Base-by-base conservation (phyloP, 2,113 vertebrate genomes). In the Hippolais icterina region DNA sequence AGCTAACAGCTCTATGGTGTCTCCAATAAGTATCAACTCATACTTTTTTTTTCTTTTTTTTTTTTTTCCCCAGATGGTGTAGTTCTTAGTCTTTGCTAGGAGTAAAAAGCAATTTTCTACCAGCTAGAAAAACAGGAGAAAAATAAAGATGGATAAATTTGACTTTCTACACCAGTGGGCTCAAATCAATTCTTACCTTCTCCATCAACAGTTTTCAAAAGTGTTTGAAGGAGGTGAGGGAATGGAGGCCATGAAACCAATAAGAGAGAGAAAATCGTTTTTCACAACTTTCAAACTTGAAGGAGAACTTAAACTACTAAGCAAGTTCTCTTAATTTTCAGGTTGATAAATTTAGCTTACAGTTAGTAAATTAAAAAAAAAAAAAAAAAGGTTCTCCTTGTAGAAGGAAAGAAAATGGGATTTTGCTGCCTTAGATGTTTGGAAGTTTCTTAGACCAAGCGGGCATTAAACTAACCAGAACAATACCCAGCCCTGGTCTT, bases 61-160 rank as follows among this genome's bases (percentile, higher is more conserved):
- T 42, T 42, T 42, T 12, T 42, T 41, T 50, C 0, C 2, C 41
- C 27, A 69, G 44, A 54, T 46, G 42, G 7, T 28, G 21, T 47
- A n/a, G 37, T 61, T 69, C 42, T 53, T 63, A 77, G 23, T 70
- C 10, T 96, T 93, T 57, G 11, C 33, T 84, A 83, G 56, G 52
- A 92, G 35, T 29, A 91, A 93, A 96, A 95, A 57, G 8, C 19
- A 96, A 86, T 92, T 94, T 97, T 92, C 69, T 21, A 69, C 59
- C 35, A 71, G 33, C 35, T 74, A 37, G 52, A 16, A 89, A 94
- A 94, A 50, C 31, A 91, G 76, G 16, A 92, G 46, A 91, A 96
- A 69, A 70, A 46, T 95, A 20, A 46, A 90, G 83, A 82, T 76
- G 41, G n/a, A 49, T 56, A 88, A 61, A 90, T 57, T 53, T 74